These are phyloP conservation scores for Harmothoe impar DNA, from an alignment of 2,888 invertebrate genomes.

Conservation along the genomic window DNA sequence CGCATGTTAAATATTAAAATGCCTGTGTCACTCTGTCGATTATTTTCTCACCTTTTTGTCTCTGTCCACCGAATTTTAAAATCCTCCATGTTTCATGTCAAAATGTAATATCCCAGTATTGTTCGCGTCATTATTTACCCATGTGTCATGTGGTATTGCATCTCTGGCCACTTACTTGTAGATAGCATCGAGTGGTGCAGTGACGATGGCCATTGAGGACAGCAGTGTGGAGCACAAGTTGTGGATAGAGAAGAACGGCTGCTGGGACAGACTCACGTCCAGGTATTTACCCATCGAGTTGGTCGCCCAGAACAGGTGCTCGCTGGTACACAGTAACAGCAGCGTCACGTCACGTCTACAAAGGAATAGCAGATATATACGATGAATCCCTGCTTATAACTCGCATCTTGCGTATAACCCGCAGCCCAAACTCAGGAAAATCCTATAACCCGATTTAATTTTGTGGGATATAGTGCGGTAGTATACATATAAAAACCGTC, in stretches of 20 bases:
- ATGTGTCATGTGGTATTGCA: too few species aligned
- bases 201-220: constrained; percentile 77
- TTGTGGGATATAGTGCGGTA: background rate
- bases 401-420: too few species aligned
- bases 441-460: too few species aligned
- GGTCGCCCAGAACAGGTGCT: constrained; percentile 76
- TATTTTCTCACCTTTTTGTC: background rate
- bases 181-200: constrained; percentile 77
- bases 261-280: constrained; percentile 76
- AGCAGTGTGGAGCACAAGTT: constrained; percentile 79
- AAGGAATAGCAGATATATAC: background rate
- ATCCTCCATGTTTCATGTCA: background rate
- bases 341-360: constrained; percentile 78
- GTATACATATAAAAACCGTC: too few species aligned
- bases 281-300: constrained; percentile 75
- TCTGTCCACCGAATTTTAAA: too few species aligned
- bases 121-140: too few species aligned
- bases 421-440: too few species aligned
- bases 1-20: too few species aligned
- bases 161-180: constrained; percentile 78
- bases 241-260: constrained; percentile 78
- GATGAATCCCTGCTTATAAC: background rate
- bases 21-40: background rate
- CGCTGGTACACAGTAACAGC: constrained; percentile 76
- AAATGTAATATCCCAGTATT: too few species aligned